Base-by-base conservation (phyloP, 2,113 vertebrate species). In the Aplodontia rufa region DNA sequence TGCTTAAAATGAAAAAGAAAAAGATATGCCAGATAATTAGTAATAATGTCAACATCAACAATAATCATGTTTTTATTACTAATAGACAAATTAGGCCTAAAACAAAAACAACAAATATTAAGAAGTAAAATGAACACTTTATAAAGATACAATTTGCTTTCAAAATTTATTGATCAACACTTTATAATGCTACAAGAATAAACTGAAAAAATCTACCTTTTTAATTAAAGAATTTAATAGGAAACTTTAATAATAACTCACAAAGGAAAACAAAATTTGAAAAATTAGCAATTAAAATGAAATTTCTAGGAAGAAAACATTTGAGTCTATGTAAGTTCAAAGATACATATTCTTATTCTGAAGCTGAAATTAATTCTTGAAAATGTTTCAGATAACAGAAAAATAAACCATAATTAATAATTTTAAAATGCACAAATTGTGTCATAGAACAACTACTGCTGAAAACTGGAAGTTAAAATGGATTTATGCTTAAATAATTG, bases 381-480 rank as follows among this genome's bases (percentile, higher is more conserved):
- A 94, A 95, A 53, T 91, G 95, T 49, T 81, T 26, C 42, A 88
- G 47, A 35, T n/a, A 88, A 58, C 45, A 85, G 82, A 82, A 91
- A 94, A 87, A 53, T 42, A n/a, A n/a, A n/a, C n/a, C 9, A 55
- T 72, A 80, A 68, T 64, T n/a, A 74, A 75, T 87, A 62, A 96
- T 45, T 92, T 51, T 51, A n/a, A n/a, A n/a, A 62, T 87, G 6
- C 4, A 90, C 28, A 68, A 81, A 42, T 22, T 42, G 10, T 68
- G 5, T 68, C 45, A 69, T 49, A 20, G 78, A 91, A 91, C 8
- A n/a, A 53, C 26, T n/a, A n/a, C 42, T 80, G 13, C 20, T 86
- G 88, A 85, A 26, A 81, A 20, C 16, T 82, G 82, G 86, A 3
- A 42, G 8, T 53, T 78, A 37, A 72, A 82, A 72, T 69, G 3